These are phyloP conservation scores for Diaperis boleti DNA, from an alignment of 2,888 invertebrate genomes.

Conservation along the genomic window DNA sequence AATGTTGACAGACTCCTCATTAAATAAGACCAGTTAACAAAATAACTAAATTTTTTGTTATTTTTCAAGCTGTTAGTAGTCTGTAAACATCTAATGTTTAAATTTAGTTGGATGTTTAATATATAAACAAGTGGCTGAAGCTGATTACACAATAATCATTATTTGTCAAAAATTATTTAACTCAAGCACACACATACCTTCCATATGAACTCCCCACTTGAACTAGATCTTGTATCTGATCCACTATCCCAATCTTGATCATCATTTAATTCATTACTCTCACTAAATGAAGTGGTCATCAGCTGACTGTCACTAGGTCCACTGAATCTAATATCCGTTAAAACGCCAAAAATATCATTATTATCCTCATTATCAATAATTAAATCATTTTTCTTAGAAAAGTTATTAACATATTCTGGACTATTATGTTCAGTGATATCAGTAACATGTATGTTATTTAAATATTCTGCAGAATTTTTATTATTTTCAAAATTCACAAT, in stretches of 20 bases:
- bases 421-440: constrained; percentile 65
- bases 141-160: background rate
- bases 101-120: too few relatives aligned
- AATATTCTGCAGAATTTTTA: constrained; percentile 49
- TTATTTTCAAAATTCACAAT: constrained; percentile 54
- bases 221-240: constrained; percentile 77
- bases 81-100: too few relatives aligned
- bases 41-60: too few relatives aligned
- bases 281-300: constrained; percentile 68
- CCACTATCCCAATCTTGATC: constrained; percentile 80
- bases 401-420: constrained; percentile 40
- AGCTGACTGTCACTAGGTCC: constrained; percentile 63
- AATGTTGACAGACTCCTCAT: too few relatives aligned
- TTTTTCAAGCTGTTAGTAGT: too few relatives aligned
- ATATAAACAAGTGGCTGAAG: background rate
- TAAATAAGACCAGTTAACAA: too few relatives aligned
- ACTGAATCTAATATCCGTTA: constrained; percentile 64
- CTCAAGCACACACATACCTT: constrained; percentile 71
- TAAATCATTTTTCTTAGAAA: constrained; percentile 52
- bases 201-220: constrained; percentile 85
- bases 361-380: constrained; percentile 53
- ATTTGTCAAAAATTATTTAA: background rate
- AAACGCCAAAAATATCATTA: constrained; percentile 59
- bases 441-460: constrained; percentile 21
- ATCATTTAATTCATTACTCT: constrained; percentile 67